These are phyloP conservation scores for Chalcis sispes DNA, from an alignment of 2,888 invertebrate species.

Conservation along the genomic window DNA sequence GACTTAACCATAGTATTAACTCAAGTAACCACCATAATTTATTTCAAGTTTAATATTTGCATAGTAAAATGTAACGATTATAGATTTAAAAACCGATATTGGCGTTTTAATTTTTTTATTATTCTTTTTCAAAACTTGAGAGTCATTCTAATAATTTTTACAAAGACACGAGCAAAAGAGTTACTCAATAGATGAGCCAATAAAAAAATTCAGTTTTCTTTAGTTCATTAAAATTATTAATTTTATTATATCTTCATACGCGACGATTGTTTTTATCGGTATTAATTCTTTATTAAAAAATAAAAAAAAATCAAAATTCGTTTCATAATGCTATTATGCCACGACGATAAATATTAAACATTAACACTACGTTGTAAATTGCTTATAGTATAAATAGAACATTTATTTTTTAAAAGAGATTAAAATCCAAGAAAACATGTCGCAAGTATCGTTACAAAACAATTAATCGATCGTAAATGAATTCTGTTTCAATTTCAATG, in stretches of 20 bases:
- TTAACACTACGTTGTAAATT: too few relatives aligned
- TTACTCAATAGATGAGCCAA: not conserved
- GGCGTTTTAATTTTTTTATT: not conserved
- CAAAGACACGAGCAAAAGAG: not conserved
- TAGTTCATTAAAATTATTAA: too few relatives aligned
- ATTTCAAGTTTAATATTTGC: conserved; percentile 18
- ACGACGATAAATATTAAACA: too few relatives aligned
- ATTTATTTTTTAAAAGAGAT: too few relatives aligned
- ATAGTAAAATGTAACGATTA: conserved; percentile 3
- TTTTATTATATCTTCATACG: too few relatives aligned
- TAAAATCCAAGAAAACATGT: too few relatives aligned
- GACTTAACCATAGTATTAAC: conserved; percentile 7
- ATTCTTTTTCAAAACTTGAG: not conserved
- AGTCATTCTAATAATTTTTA: not conserved
- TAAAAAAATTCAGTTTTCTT: too few relatives aligned
- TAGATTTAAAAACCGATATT: not conserved
- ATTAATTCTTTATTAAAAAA: not conserved
- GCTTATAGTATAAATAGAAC: too few relatives aligned
- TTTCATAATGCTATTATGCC: too few relatives aligned
- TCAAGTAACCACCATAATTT: conserved; percentile 33
- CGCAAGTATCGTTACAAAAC: not conserved
- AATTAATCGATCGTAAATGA: not conserved
- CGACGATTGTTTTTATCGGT: too few relatives aligned
- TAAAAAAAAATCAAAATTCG: not conserved
- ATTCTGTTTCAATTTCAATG: not conserved